These are phyloP conservation scores for Callimorpha dominula DNA, from an alignment of 2,888 invertebrate genomes.

Conservation along the genomic window DNA sequence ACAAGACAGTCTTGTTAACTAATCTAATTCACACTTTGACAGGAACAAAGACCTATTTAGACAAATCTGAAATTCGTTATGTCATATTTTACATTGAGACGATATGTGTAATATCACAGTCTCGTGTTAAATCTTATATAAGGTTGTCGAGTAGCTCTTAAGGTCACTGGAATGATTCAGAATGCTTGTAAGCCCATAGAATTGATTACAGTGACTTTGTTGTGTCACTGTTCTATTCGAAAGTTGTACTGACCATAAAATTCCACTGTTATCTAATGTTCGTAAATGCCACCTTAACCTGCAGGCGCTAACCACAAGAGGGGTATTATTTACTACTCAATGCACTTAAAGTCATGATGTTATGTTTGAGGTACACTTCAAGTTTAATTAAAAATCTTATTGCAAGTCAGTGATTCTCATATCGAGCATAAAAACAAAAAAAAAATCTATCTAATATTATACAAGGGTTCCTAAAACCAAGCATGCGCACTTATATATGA, in stretches of 20 bases:
- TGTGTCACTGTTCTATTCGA: neutral
- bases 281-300: neutral
- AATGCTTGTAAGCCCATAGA: neutral
- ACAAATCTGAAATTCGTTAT: constrained; percentile 9
- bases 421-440: no score
- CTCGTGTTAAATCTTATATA: constrained; percentile 6
- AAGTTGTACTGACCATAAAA: neutral
- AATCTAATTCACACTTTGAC: constrained; percentile 16
- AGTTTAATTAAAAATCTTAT: no score
- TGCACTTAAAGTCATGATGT: no score
- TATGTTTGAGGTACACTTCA: no score
- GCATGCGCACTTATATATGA: no score
- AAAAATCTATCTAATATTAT: no score
- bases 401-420: no score
- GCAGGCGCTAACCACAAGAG: neutral
- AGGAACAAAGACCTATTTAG: constrained; percentile 8
- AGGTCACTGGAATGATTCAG: neutral
- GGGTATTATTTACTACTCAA: neutral
- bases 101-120: constrained; percentile 1
- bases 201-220: neutral
- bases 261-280: neutral
- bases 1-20: neutral
- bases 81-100: constrained; percentile 13
- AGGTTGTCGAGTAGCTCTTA: neutral
- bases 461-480: no score